phyloP scores from a whole-genome alignment of 1,140 invertebrate species.

The Paraescarpia echinospica region DNA sequence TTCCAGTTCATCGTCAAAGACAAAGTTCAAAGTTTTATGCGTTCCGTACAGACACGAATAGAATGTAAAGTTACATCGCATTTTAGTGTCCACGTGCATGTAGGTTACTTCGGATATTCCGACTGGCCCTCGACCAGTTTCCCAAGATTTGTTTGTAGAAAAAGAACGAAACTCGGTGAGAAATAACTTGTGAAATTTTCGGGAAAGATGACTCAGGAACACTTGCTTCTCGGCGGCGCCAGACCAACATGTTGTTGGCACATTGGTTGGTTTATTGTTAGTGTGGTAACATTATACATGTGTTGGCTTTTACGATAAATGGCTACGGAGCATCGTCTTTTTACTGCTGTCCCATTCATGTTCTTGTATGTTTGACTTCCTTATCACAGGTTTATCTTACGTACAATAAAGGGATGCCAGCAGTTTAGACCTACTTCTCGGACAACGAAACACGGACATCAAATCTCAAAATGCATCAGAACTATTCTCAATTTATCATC shows the following conservation, averaged over 20 bases:
- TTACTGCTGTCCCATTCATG: not conserved
- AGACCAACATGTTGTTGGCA: not conserved
- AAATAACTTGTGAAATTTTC: not conserved
- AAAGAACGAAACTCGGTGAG: not conserved
- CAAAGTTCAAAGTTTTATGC: not conserved
- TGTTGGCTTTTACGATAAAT: not conserved
- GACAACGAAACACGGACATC: not conserved
- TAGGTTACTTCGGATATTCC: not conserved
- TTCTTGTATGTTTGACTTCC: not conserved
- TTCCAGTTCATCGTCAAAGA: not conserved
- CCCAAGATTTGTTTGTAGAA: not conserved
- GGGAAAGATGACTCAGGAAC: not conserved
- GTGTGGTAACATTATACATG: not conserved
- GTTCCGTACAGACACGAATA: not conserved
- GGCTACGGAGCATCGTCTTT: not conserved
- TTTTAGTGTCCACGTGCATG: not conserved
- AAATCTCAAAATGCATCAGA: not conserved
- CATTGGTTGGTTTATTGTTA: not conserved
- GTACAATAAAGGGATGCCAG: no score
- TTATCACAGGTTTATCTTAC: no score
- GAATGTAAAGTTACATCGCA: not conserved
- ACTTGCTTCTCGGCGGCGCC: not conserved
- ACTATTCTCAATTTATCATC: not conserved
- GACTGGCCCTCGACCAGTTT: not conserved
- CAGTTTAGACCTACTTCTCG: no score